phyloP scores from a whole-genome alignment of 1,140 invertebrate species.

The Oscheius sp. region DNA sequence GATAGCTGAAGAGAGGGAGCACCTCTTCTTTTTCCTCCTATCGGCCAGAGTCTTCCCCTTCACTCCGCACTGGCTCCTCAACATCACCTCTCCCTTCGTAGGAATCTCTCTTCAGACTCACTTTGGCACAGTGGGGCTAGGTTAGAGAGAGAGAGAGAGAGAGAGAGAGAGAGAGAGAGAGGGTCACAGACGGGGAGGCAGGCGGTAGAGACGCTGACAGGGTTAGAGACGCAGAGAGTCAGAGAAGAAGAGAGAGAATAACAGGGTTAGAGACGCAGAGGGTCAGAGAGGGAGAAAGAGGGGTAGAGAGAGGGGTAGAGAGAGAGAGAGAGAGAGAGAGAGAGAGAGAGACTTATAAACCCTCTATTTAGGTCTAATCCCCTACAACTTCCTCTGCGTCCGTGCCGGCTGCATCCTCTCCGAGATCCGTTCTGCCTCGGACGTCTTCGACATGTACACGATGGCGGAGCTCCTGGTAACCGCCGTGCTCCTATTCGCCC shows the following conservation, averaged over 20 bases:
- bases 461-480: conserved; percentile 54
- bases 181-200: too few relatives aligned
- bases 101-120: conserved; percentile 66
- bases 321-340: too few relatives aligned
- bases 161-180: too few relatives aligned
- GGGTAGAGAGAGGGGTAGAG: too few relatives aligned
- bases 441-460: conserved; percentile 64
- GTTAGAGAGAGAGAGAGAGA: too few relatives aligned
- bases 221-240: too few relatives aligned
- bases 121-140: conserved; percentile 67
- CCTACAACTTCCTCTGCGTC: conserved; percentile 69
- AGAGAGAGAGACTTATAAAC: too few relatives aligned
- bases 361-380: conserved; percentile 65
- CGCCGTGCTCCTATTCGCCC: conserved; percentile 50
- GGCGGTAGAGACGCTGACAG: too few relatives aligned
- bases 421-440: conserved; percentile 64
- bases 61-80: conserved; percentile 70
- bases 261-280: too few relatives aligned
- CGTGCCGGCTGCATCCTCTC: conserved; percentile 67
- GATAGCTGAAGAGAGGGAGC: conserved; percentile 14
- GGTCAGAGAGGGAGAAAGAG: too few relatives aligned
- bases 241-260: too few relatives aligned
- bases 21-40: conserved; percentile 14
- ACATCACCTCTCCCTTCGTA: conserved; percentile 67
- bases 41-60: conserved; percentile 66